Conservation (phyloP, 2,113 vertebrate species). For the Apaloderma vittatum region DNA sequence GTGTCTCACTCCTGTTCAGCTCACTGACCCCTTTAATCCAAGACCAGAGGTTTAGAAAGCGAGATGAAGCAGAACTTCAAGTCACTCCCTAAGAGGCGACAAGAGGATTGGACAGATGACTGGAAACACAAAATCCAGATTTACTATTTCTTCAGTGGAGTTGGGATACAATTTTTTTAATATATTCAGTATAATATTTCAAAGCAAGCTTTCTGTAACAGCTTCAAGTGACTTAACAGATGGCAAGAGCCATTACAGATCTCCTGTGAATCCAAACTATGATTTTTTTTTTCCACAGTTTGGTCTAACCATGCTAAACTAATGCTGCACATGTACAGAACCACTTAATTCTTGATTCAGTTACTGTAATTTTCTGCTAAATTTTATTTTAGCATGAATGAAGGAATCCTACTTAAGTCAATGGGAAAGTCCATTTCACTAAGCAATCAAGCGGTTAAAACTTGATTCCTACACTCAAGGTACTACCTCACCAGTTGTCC, state of each 20-base stretch:
- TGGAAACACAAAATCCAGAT: background rate
- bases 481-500: background rate
- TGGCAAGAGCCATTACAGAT: background rate
- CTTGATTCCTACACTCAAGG: background rate
- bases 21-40: background rate
- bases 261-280: background rate
- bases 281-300: background rate
- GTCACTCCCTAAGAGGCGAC: background rate
- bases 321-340: background rate
- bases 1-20: background rate
- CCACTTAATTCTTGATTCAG: background rate
- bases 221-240: background rate
- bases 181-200: background rate
- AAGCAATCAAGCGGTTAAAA: background rate
- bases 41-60: background rate
- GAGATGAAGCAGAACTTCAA: background rate
- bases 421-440: background rate
- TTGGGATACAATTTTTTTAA: accelerated
- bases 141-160: background rate
- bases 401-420: background rate
- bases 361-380: background rate
- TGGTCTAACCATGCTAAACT: background rate
- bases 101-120: background rate
- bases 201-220: background rate
- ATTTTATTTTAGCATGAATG: background rate